Evolutionary conservation across 2,888 invertebrate genomes (phyloP), one percentile per base, ranked within the genome.

Genomic region (Hartigia nigra): DNA sequence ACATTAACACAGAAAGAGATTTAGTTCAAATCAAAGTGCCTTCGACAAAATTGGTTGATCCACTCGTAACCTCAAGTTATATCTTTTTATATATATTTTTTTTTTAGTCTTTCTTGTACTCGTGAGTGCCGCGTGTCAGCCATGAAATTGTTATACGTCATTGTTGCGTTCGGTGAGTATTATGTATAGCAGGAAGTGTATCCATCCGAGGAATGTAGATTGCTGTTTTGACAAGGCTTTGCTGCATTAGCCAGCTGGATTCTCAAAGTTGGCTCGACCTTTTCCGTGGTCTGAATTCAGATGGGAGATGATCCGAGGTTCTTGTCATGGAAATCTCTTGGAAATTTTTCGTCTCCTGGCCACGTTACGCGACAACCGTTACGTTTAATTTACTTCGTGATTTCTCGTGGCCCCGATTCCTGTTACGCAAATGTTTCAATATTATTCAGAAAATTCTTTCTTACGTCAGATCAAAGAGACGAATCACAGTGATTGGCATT

Each of bases 81-180:
- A 23, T 23, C 23, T 55, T 55, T 55, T 23, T 9, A 9, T 55
- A n/a, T 31, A 23, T 23, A 11, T 14, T 12, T 11, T 70, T 1
- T 11, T 12, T 70, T 1, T 70, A 4, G 23, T 12, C 69, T 14
- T 55, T 23, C 55, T 55, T 14, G 55, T 55, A 23, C 2, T 55
- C 0, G 23, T 23, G 55, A 23, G 55, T 55, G 55, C 9, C 55
- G 55, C 72, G 72, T 72, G 31, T 34, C 32, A 31, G 72, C 72
- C 72, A 72, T 72, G 72, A 72, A 72, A 34, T 72, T 72, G 14
- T 31, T 72, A 72, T 34, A 34, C 72, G 12, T 34, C 72, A 5
- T 34, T 31, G 5, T 31, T 23, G 31, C 14, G 72, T 72, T 34
- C 32, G 4, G 72, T 72, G 72, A 72, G 72, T 72, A 72, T 34